Conservation (phyloP, 2,797 vertebrate genomes). For the Aselliscus stoliczkanus region DNA sequence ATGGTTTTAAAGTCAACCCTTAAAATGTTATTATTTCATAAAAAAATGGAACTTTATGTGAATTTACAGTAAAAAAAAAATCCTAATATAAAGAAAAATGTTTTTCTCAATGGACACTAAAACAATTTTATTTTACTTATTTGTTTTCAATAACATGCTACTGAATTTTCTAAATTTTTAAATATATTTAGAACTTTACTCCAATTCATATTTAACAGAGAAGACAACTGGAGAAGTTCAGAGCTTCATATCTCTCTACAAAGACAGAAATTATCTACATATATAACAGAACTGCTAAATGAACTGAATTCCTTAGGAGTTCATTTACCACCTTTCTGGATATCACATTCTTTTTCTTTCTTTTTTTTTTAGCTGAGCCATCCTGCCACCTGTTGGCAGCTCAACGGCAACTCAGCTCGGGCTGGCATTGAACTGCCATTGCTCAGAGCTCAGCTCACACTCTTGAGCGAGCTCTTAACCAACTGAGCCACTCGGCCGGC, state of each 20-base stretch:
- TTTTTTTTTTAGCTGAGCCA: no score
- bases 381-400: no score
- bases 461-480: no score
- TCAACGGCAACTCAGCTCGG: no score
- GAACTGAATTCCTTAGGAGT: conserved; percentile 67
- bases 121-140: conserved; percentile 49
- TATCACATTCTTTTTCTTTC: conserved; percentile 70
- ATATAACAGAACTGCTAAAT: conserved; percentile 66
- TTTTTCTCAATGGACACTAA: conserved; percentile 10
- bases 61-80: background rate
- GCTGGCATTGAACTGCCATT: no score
- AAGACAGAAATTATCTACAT: conserved; percentile 61
- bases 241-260: conserved; percentile 76
- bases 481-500: no score
- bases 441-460: no score
- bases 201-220: conserved; percentile 74
- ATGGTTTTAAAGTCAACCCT: conserved; percentile 54
- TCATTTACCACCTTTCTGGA: conserved; percentile 71
- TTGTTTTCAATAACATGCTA: conserved; percentile 54
- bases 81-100: conserved; percentile 41
- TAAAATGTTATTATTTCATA: conserved; percentile 40
- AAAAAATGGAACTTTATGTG: background rate
- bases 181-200: conserved; percentile 65
- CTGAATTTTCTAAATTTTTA: conserved; percentile 65
- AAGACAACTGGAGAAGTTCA: conserved; percentile 68